Base-by-base conservation (phyloP, 1,140 invertebrate species). In the Spodoptera frugiperda region DNA sequence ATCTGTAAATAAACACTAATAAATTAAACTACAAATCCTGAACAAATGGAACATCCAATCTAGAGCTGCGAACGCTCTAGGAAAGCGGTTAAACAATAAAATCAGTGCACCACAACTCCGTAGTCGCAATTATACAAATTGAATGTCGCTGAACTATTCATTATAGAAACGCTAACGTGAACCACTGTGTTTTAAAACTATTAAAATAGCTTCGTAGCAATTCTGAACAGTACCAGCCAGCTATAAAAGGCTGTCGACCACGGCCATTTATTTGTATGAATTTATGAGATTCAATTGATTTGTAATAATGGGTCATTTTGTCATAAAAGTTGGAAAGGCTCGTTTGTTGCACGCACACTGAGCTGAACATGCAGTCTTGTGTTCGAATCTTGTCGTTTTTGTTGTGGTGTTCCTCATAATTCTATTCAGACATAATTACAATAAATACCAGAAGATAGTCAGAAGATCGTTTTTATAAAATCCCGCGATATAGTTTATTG, bases 101-200 rank as follows among this genome's bases (percentile, higher is more conserved):
- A 82, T 76, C 78, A 63, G 17, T 12, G 59, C 54, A 30, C 68
- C 59, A 55, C 67, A 76, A 75, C 30, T 78, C 70, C 48, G 49
- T 70, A 61, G 39, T n/a, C 70, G 74, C 80, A 82, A 82, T 84
- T 85, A 85, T 84, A 82, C 74, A 83, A 82, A 82, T 84, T 82
- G 80, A 81, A 84, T 78, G 65, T 55, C 63, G 74, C 63, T 61
- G 53, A 70, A 70, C 77, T 70, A 78, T 78, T 78, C 74, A 75
- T 80, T 80, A 77, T 67, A 44, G 21, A 30, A 44, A 61, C 14
- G 30, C n/a, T 46, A 51, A 53, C 63, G 48, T 68, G 65, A 68
- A 68, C 65, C 19, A 68, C 48, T 51, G 65, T 68, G 65, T 53
- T 68, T 67, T 67, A 67, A 67, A 68, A 68, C 48, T 68, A 68